phyloP scores from a whole-genome alignment of 2,113 vertebrate genomes.

The Bambusicola thoracicus region DNA sequence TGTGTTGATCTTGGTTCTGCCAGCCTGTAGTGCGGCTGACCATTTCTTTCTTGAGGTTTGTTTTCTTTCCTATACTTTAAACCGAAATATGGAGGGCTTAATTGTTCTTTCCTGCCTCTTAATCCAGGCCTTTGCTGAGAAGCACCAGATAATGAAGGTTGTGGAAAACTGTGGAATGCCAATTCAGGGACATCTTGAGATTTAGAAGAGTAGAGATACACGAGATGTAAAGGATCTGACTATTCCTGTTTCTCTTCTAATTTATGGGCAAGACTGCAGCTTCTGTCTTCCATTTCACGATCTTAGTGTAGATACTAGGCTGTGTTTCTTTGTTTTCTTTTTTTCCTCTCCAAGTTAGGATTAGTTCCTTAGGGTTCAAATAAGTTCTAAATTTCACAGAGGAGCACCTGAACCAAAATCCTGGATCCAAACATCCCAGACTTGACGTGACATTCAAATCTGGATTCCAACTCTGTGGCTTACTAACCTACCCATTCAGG shows the following conservation, averaged over 20 bases:
- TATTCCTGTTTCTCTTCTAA: constrained; percentile 47
- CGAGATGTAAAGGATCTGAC: neutral
- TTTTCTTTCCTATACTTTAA: constrained; percentile 8
- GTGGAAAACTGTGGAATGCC: constrained; percentile 29
- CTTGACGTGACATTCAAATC: constrained; percentile 47
- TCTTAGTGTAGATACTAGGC: constrained; percentile 35
- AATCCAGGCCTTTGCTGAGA: constrained; percentile 30
- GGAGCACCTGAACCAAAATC: constrained; percentile 66
- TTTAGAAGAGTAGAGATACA: constrained; percentile 1
- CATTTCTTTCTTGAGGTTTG: constrained; percentile 16
- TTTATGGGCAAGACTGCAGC: constrained; percentile 57
- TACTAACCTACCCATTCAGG: constrained; percentile 47
- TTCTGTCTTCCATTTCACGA: constrained; percentile 72
- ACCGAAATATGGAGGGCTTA: constrained; percentile 36
- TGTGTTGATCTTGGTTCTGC: constrained; percentile 41
- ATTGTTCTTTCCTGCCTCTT: constrained; percentile 48
- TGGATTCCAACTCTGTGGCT: constrained; percentile 67
- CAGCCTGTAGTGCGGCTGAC: constrained; percentile 42
- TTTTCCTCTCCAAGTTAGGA: constrained; percentile 53
- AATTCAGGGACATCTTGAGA: constrained; percentile 26
- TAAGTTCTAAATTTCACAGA: constrained; percentile 63
- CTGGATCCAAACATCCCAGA: constrained; percentile 64
- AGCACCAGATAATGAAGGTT: constrained; percentile 26
- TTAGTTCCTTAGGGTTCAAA: constrained; percentile 53
- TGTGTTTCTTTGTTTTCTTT: neutral